A percentile compares a stretch with the other conserved stretches of the same genome.
Conservation (phyloP, 1,140 invertebrate genomes). For the Drosophila sturtevanti region DNA sequence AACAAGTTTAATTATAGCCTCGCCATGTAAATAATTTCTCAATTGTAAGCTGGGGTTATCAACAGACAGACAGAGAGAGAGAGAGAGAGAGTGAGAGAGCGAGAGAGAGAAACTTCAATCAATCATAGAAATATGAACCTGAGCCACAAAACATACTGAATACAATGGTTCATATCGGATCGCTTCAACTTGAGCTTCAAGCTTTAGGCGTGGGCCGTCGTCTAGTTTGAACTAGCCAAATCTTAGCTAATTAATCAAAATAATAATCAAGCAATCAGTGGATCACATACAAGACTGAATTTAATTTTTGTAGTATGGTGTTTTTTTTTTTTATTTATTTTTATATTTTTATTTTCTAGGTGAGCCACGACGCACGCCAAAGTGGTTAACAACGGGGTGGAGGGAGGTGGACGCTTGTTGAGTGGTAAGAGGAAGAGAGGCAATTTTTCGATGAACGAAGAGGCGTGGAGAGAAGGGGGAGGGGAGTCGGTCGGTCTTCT, state of each 20-base stretch:
- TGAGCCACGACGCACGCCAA: constrained; percentile 78
- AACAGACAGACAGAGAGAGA: constrained; percentile 45
- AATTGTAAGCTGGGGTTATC: constrained; percentile 77
- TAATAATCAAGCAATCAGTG: constrained; percentile 82
- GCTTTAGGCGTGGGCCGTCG: constrained; percentile 71
- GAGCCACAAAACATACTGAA: constrained; percentile 31
- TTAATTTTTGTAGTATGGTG: constrained; percentile 10
- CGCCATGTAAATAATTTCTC: constrained; percentile 79
- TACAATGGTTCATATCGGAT: constrained; percentile 50
- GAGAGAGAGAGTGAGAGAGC: neutral
- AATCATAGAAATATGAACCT: constrained; percentile 78
- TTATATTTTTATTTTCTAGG: constrained; percentile 34
- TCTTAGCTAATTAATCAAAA: constrained; percentile 81
- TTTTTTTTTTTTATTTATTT: too few relatives aligned
- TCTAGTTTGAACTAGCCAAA: constrained; percentile 80
- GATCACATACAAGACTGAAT: constrained; percentile 57
- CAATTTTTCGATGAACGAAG: too few relatives aligned
- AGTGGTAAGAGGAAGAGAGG: neutral
- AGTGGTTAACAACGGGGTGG: constrained; percentile 39
- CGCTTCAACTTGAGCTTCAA: constrained; percentile 31
- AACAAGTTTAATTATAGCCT: constrained; percentile 80
- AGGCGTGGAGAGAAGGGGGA: too few relatives aligned
- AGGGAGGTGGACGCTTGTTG: constrained; percentile 28
- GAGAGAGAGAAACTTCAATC: constrained; percentile 66
- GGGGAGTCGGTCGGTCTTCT: too few relatives aligned